These are phyloP conservation scores for Erythrolamprus reginae DNA, from an alignment of 2,113 vertebrate genomes.

Conservation along the genomic window DNA sequence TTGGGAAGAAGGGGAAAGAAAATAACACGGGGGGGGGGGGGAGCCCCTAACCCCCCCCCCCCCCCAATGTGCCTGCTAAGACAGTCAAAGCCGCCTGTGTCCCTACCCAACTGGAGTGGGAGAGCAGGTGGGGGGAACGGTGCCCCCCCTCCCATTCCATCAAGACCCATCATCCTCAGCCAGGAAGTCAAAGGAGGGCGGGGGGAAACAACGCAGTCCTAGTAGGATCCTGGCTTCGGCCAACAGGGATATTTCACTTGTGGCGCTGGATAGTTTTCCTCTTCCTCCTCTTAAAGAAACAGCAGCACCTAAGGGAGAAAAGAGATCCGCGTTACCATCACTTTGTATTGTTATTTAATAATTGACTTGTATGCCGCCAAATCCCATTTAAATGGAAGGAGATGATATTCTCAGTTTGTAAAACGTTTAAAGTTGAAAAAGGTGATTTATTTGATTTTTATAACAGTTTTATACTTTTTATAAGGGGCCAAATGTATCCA, in stretches of 20 bases:
- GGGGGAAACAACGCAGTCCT: constrained; percentile 15
- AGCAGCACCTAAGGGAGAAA: constrained; percentile 85
- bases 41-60: not conserved
- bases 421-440: not conserved
- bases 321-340: not conserved
- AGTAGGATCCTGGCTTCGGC: constrained; percentile 4
- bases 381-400: not conserved
- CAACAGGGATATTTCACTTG: constrained; percentile 72
- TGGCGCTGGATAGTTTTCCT: constrained; percentile 94
- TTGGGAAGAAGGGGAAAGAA: not conserved
- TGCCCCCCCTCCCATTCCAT: not conserved
- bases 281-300: constrained; percentile 98
- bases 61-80: not conserved
- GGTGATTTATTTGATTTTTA: not conserved
- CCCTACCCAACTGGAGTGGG: not conserved
- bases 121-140: not conserved
- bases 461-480: not conserved
- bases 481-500: too few relatives aligned
- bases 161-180: constrained; percentile 24
- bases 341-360: not conserved
- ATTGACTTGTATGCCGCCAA: too few relatives aligned
- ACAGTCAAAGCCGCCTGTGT: not conserved
- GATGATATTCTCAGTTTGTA: not conserved
- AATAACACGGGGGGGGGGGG: too few relatives aligned
- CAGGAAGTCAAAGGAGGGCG: constrained; percentile 30